A percentile compares a stretch with the other conserved stretches of the same genome.
Evolutionary conservation across 2,797 vertebrate genomes (phyloP).

Genomic region (Cuniculus paca): DNA sequence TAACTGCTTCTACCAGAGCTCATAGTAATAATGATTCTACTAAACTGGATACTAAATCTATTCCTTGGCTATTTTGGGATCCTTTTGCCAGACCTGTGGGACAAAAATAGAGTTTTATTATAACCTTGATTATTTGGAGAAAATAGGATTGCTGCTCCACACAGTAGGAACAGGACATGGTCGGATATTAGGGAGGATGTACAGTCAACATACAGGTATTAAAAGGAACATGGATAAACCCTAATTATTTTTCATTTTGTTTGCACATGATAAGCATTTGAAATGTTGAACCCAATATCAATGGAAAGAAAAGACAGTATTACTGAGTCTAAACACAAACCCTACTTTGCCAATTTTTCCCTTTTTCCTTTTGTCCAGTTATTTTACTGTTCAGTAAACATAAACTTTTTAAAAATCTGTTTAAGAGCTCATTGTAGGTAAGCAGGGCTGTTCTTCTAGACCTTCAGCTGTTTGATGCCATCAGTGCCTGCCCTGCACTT

Average conservation of each 20-base stretch:
- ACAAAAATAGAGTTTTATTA: neutral
- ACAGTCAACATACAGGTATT: neutral
- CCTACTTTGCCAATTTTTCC: neutral
- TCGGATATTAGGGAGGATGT: neutral
- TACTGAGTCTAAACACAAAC: neutral
- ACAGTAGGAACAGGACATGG: neutral
- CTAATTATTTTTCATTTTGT: neutral
- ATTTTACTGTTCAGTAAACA: neutral
- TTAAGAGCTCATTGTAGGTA: neutral
- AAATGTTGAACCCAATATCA: neutral
- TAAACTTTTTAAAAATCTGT: neutral
- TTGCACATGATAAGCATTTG: neutral
- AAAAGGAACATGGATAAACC: neutral
- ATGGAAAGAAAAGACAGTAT: neutral
- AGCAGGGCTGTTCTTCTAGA: neutral
- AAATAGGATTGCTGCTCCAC: neutral
- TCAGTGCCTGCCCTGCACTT: neutral
- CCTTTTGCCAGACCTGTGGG: neutral
- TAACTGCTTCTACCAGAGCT: neutral
- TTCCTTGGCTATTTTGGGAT: neutral
- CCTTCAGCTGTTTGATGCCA: neutral
- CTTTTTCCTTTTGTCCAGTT: neutral
- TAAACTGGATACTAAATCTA: neutral
- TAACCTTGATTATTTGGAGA: conserved; percentile 33
- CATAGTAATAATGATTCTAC: neutral